phyloP scores from a whole-genome alignment of 2,797 vertebrate species.

The Pantherophis vulpinus region DNA sequence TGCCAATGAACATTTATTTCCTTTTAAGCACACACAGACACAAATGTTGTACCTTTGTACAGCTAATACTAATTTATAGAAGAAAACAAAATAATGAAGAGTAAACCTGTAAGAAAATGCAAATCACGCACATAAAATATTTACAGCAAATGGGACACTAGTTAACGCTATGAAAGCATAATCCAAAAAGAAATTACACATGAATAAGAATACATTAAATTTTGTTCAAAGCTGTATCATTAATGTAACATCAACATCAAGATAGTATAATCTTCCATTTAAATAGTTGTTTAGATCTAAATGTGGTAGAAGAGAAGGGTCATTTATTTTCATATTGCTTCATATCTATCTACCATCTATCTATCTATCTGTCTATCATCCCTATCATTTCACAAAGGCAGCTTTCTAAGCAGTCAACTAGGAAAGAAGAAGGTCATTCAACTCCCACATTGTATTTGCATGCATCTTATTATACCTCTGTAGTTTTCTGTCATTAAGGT shows the following conservation, averaged over 20 bases:
- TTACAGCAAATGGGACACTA: background rate
- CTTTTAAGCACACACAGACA: background rate
- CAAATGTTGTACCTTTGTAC: conserved; percentile 17
- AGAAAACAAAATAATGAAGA: conserved; percentile 15
- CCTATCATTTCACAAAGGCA: background rate
- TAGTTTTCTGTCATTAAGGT: background rate
- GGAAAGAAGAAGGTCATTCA: background rate
- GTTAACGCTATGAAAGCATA: conserved; percentile 7
- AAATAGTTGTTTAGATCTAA: background rate
- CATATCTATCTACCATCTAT: background rate
- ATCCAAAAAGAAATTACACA: background rate
- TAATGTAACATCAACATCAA: conserved; percentile 11
- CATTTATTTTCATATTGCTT: background rate
- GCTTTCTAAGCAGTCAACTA: background rate
- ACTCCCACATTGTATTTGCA: background rate
- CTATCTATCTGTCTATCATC: background rate
- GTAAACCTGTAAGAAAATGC: conserved; percentile 9
- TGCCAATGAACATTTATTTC: conserved; percentile 10
- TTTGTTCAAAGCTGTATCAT: conserved; percentile 15
- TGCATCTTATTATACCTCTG: background rate
- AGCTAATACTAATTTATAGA: conserved; percentile 2
- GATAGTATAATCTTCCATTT: background rate
- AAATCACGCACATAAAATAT: conserved; percentile 1
- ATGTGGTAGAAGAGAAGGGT: background rate
- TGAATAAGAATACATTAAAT: conserved; percentile 5